Evolutionary conservation across 2,797 vertebrate genomes (phyloP), one percentile per base, ranked within the genome.

Genomic region (Peromyscus melanophrys): DNA sequence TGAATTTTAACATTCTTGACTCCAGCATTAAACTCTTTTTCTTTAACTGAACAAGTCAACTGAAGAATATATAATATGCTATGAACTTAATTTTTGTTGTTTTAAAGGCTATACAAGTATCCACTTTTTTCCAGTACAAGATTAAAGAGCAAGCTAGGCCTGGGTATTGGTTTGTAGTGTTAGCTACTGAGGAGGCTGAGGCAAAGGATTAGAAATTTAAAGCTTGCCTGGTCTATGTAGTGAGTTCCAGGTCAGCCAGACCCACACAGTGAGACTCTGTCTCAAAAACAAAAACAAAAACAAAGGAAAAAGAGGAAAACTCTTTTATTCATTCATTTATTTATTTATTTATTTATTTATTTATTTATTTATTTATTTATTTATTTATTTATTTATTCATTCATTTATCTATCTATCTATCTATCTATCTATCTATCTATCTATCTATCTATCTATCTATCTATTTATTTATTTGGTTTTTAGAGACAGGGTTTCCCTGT

Each of bases 11-110:
- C 34, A 34, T 92, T 96, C 85, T 93, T 23, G 75, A 52, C 17
- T 75, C 40, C 57, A 92, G 57, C 75, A 88, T 59, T 95, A 49
- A 95, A 92, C 83, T 80, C 85, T 73, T 92, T 89, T 95, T 87
- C 63, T 89, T 19, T 97, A 93, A 77, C 52, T 81, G 37, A 96
- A 78, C 77, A 86, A 71, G 11, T 94, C 82, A 92, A 92, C 55
- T 86, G 25, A 94, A 97, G 49, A 86, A 46, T 93, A 57, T n/a
- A 92, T 69, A 94, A 86, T 31, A 2, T 90, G 84, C 29, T 52
- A 89, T 90, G n/a, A 40, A 49, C 63, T 65, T 71, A 31, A 52
- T 83, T 87, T 69, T 88, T 88, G 25, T 40, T 55, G 34, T 71
- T 81, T 49, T 73, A 78, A 90, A 65, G 65, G 46, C 90, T 94